Conservation (phyloP, 2,888 invertebrate species). For the Callosobruchus maculatus region DNA sequence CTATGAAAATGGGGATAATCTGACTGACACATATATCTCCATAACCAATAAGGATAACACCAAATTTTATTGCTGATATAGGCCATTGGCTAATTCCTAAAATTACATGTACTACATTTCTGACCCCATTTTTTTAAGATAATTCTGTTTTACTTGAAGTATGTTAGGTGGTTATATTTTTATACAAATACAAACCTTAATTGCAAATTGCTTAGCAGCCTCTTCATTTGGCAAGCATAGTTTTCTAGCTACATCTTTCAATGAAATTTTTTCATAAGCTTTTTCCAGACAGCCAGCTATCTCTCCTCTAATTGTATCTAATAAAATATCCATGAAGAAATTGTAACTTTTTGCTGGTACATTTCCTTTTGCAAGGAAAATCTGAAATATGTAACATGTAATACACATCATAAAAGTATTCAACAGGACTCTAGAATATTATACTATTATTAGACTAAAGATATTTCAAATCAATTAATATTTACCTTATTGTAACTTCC, state of each 20-base stretch:
- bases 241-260: slow-evolving; percentile 84
- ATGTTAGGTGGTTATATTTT: no score
- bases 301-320: slow-evolving; percentile 94
- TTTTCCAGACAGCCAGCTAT: slow-evolving; percentile 96
- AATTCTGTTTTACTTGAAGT: no score
- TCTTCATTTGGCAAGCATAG: slow-evolving; percentile 77
- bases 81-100: no score
- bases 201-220: slow-evolving; percentile 75
- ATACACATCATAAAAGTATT: not conserved
- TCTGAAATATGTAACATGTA: slow-evolving; percentile 43
- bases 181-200: slow-evolving; percentile 59
- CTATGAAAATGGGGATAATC: no score
- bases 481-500: slow-evolving; percentile 94
- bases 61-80: no score
- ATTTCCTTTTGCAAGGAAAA: slow-evolving; percentile 89
- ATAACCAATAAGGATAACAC: no score
- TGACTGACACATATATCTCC: no score
- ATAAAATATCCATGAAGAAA: slow-evolving; percentile 92
- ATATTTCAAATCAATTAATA: not conserved
- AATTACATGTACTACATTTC: no score
- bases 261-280: slow-evolving; percentile 86
- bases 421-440: no score
- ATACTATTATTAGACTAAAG: not conserved
- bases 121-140: no score
- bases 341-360: slow-evolving; percentile 95